phyloP scores from a whole-genome alignment of 2,888 invertebrate genomes.

The Psococerastis gibbosa region DNA sequence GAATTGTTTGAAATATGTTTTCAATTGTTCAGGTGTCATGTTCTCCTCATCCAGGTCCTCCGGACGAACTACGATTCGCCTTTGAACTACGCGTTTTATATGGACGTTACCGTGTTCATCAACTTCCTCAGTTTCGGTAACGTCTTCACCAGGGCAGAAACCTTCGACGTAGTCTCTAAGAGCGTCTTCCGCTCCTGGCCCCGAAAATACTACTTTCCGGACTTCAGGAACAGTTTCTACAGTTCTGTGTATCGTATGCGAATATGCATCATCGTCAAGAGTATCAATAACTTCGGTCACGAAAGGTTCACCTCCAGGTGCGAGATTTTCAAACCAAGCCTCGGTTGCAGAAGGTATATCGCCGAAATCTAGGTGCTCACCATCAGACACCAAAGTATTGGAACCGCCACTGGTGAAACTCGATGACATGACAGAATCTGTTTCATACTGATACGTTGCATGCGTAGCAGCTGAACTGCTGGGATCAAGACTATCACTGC shows the following conservation, averaged over 20 bases:
- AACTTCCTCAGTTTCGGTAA: conserved; percentile 30
- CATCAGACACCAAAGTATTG: conserved; percentile 64
- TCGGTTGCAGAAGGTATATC: conserved; percentile 23
- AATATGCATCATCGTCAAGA: conserved; percentile 26
- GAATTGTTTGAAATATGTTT: conserved; percentile 17
- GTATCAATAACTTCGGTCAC: conserved; percentile 31
- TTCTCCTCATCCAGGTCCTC: conserved; percentile 17
- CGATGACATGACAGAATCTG: conserved; percentile 69
- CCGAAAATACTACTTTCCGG: conserved; percentile 31
- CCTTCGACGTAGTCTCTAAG: conserved; percentile 30
- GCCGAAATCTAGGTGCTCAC: conserved; percentile 38
- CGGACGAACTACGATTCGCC: conserved; percentile 27
- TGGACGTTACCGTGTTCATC: conserved; percentile 35
- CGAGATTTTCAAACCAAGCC: conserved; percentile 30
- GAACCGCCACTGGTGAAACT: conserved; percentile 69
- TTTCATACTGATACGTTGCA: conserved; percentile 67
- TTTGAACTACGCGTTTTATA: conserved; percentile 29
- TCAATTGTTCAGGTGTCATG: conserved; percentile 21
- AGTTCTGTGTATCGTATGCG: conserved; percentile 29
- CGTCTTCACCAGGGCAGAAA: conserved; percentile 32
- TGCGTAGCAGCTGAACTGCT: conserved; percentile 65
- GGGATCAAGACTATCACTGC: conserved; percentile 53
- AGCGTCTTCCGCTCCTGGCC: conserved; percentile 31
- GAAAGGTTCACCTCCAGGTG: conserved; percentile 24
- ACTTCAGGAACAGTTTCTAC: conserved; percentile 32